Conservation (phyloP, 2,113 vertebrate species). For the Antennarius striatus region DNA sequence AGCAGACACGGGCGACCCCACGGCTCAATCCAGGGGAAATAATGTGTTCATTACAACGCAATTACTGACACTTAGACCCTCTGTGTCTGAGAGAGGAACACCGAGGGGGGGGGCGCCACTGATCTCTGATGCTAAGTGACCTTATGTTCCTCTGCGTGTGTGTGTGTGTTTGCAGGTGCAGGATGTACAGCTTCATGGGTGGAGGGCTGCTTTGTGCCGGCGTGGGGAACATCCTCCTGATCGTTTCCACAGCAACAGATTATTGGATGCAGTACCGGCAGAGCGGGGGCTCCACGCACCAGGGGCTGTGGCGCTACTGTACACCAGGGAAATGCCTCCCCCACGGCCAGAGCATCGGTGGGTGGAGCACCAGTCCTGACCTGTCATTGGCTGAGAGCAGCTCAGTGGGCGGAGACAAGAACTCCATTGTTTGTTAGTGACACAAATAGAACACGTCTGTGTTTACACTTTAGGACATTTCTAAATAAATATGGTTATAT, state of each 20-base stretch:
- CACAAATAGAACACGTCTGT: too few relatives aligned
- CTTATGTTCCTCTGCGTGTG: slow-evolving; percentile 39
- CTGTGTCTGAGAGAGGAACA: slow-evolving; percentile 24
- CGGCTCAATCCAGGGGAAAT: slow-evolving; percentile 70
- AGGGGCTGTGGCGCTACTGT: slow-evolving; percentile 78
- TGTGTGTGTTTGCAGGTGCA: slow-evolving; percentile 66
- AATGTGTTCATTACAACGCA: slow-evolving; percentile 80
- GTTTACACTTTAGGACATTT: too few relatives aligned
- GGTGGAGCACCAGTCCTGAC: slow-evolving; percentile 4
- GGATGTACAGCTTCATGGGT: slow-evolving; percentile 82
- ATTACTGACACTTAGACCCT: slow-evolving; percentile 76
- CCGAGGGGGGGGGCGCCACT: slow-evolving; percentile 27
- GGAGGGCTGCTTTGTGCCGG: slow-evolving; percentile 80
- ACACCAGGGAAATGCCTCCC: slow-evolving; percentile 75
- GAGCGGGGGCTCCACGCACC: slow-evolving; percentile 75
- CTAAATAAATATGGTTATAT: too few relatives aligned
- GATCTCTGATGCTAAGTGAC: slow-evolving; percentile 61
- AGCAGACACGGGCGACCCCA: slow-evolving; percentile 57
- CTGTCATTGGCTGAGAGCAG: too few relatives aligned
- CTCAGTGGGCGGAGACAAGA: too few relatives aligned
- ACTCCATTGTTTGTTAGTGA: too few relatives aligned
- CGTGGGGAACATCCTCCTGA: slow-evolving; percentile 80
- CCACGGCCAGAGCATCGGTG: slow-evolving; percentile 72
- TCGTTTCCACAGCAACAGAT: slow-evolving; percentile 84
- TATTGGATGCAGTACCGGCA: slow-evolving; percentile 81